These are phyloP conservation scores for Polyploca ridens DNA, from an alignment of 2,888 invertebrate species.

Conservation along the genomic window DNA sequence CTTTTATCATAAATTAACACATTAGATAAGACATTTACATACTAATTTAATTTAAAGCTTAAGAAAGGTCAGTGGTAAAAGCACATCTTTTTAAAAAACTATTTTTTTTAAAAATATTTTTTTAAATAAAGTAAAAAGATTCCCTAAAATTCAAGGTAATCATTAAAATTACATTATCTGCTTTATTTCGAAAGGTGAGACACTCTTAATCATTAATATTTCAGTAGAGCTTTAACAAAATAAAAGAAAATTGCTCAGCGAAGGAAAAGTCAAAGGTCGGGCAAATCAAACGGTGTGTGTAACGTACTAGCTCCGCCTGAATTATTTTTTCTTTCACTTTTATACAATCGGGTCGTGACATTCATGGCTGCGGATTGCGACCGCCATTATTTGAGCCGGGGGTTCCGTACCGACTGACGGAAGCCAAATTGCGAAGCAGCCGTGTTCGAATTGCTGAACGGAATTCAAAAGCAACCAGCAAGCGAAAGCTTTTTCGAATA, in stretches of 20 bases:
- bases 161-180: background rate
- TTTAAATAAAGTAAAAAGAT: background rate
- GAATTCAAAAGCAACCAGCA: constrained; percentile 50
- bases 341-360: constrained; percentile 26
- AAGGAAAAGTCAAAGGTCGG: constrained; percentile 28
- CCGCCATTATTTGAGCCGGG: constrained; percentile 29
- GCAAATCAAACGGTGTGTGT: constrained; percentile 28
- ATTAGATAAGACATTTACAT: no score
- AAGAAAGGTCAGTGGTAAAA: no score
- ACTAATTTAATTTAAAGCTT: no score
- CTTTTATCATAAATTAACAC: no score
- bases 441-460: constrained; percentile 52
- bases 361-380: constrained; percentile 26
- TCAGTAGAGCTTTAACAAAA: background rate
- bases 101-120: no score
- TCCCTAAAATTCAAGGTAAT: background rate
- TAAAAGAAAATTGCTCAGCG: constrained; percentile 13
- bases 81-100: no score
- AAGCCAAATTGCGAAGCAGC: constrained; percentile 37
- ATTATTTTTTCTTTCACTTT: constrained; percentile 20
- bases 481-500: constrained; percentile 51
- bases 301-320: constrained; percentile 13
- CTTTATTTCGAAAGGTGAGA: background rate
- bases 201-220: background rate
- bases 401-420: constrained; percentile 27